A percentile compares a stretch with the other conserved stretches of the same genome.
phyloP scores from a whole-genome alignment of 64 coral and sea anemone genomes.

The Porites lutea region DNA sequence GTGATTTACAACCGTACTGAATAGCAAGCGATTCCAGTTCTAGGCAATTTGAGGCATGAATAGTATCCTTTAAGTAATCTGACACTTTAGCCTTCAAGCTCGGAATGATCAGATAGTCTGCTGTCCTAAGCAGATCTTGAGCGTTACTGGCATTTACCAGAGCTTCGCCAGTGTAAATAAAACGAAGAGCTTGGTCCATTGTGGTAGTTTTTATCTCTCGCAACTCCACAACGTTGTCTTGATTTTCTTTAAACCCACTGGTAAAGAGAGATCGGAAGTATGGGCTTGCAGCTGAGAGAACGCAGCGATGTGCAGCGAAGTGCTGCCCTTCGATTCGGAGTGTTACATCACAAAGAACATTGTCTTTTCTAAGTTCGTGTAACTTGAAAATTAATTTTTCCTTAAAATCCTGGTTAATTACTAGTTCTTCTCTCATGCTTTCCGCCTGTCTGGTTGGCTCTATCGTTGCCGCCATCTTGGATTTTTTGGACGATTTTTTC shows the following conservation, averaged over 20 bases:
- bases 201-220: background rate
- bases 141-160: background rate
- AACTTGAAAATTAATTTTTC: background rate
- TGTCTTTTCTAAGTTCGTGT: background rate
- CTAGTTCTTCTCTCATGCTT: background rate
- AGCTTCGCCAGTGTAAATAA: constrained; percentile 37
- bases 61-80: background rate
- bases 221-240: background rate
- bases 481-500: too few relatives aligned
- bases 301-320: constrained; percentile 11
- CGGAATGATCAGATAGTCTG: constrained; percentile 23
- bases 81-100: background rate
- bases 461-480: too few relatives aligned
- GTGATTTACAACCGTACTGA: background rate
- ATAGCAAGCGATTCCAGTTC: constrained; percentile 5
- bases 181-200: background rate
- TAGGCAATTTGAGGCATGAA: constrained; percentile 20
- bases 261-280: constrained; percentile 33
- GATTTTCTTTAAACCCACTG: constrained; percentile 5
- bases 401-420: background rate
- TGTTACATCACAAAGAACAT: constrained; percentile 1
- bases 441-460: too few relatives aligned
- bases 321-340: background rate
- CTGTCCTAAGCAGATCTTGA: background rate
- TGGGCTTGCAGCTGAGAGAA: constrained; percentile 7